Conservation (phyloP, 2,888 invertebrate genomes). For the Lithophane leautieri region DNA sequence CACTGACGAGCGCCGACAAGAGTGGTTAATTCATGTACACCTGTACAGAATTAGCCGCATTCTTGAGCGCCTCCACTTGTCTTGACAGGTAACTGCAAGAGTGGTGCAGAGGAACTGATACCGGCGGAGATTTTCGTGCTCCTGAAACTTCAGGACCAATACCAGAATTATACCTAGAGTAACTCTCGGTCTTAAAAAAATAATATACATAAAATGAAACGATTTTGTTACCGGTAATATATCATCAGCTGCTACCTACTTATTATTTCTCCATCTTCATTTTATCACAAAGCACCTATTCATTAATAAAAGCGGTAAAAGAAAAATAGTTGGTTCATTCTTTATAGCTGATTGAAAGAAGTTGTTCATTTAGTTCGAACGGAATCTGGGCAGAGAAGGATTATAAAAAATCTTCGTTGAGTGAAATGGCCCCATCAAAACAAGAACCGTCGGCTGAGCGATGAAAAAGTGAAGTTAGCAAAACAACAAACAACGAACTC, state of each 20-base stretch:
- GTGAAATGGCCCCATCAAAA: slow-evolving; percentile 80
- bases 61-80: slow-evolving; percentile 8
- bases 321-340: slow-evolving; percentile 59
- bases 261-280: slow-evolving; percentile 6
- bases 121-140: too few relatives aligned
- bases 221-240: background rate
- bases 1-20: slow-evolving; percentile 78
- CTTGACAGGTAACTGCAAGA: too few relatives aligned
- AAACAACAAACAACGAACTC: slow-evolving; percentile 82
- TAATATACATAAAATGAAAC: background rate
- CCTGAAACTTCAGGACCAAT: background rate
- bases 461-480: slow-evolving; percentile 84
- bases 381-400: slow-evolving; percentile 59
- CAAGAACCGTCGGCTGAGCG: slow-evolving; percentile 77
- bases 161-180: background rate
- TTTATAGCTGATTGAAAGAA: slow-evolving; percentile 69
- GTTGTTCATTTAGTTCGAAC: slow-evolving; percentile 62
- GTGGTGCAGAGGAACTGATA: background rate
- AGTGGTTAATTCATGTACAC: slow-evolving; percentile 76
- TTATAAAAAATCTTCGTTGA: slow-evolving; percentile 68
- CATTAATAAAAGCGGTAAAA: slow-evolving; percentile 24
- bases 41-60: slow-evolving; percentile 71
- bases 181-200: background rate
- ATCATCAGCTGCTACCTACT: background rate
- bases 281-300: slow-evolving; percentile 23